Evolutionary conservation across 2,113 vertebrate genomes (phyloP), one percentile per base, ranked within the genome.

Genomic region (Hepsetus odoe): DNA sequence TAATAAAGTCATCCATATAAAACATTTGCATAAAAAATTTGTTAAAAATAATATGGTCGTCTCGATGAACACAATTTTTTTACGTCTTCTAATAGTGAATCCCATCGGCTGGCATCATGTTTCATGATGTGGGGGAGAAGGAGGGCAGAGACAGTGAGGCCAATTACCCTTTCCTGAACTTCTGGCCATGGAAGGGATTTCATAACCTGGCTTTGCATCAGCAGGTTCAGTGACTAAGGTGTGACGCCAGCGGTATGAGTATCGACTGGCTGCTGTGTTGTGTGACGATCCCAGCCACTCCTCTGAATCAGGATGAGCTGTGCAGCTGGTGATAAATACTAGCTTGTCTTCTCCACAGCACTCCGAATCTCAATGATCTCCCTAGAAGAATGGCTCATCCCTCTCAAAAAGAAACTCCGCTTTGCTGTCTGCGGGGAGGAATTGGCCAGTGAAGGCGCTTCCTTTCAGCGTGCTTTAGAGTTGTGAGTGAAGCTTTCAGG

Each of bases 241-340:
- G 53, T 22, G 51, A 55, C 51, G 12, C n/a, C 51, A 55, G n/a
- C 0, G 38, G 30, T 33, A 33, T 49, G 44, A 64, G 28, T 75
- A 49, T 51, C 59, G 51, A 7, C 28, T 65, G n/a, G 30, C n/a
- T 18, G 13, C 55, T 32, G 38, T 72, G 32, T 62, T 64, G 49
- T 75, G 56, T 24, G 32, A 32, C 8, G 9, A 51, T 65, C 40
- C 33, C 24, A 20, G 55, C 22, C 42, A 5, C 67, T 65, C 59
- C 42, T 26, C 56, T 73, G 64, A 69, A 74, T 69, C 33, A 22
- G 32, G 32, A 65, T 65, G 33, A 38, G 44, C 35, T 78, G 44
- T 74, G 28, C 26, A 42, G 35, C 26, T 55, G 62, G 70, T 26
- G 14, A 78, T 69, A 74, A 82, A 77, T 42, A 51, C 4, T 28